Conservation (phyloP, 2,888 invertebrate species). For the Lydus trimaculatus region DNA sequence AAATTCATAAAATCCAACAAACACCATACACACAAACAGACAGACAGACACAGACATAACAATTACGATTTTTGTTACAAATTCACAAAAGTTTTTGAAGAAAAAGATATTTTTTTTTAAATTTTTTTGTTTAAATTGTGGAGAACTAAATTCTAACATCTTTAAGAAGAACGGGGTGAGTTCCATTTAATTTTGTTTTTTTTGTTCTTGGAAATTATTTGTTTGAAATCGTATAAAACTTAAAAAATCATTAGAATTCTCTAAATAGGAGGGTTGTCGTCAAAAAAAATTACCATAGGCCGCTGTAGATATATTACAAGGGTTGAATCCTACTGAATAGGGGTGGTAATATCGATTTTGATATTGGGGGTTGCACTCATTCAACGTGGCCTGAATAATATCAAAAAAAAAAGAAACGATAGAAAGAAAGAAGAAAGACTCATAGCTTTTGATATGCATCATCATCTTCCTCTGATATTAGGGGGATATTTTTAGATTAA, state of each 20-base stretch:
- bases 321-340: neutral
- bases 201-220: too few relatives aligned
- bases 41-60: neutral
- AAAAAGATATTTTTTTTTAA: too few relatives aligned
- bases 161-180: neutral
- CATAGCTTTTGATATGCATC: neutral
- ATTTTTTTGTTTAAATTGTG: too few relatives aligned
- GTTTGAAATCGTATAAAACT: too few relatives aligned
- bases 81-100: too few relatives aligned
- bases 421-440: too few relatives aligned
- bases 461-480: neutral
- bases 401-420: neutral
- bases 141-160: too few relatives aligned
- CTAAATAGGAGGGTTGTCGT: neutral
- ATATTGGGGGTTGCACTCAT: neutral
- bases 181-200: too few relatives aligned
- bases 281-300: neutral
- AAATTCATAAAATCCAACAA: neutral
- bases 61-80: neutral
- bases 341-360: slow-evolving; percentile 11
- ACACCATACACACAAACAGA: neutral
- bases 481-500: slow-evolving; percentile 4
- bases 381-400: slow-evolving; percentile 4
- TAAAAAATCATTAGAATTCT: too few relatives aligned
- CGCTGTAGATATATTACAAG: neutral